Evolutionary conservation across 2,113 vertebrate genomes (phyloP), one percentile per base, ranked within the genome.

Genomic region (Nerophis lumbriciformis): DNA sequence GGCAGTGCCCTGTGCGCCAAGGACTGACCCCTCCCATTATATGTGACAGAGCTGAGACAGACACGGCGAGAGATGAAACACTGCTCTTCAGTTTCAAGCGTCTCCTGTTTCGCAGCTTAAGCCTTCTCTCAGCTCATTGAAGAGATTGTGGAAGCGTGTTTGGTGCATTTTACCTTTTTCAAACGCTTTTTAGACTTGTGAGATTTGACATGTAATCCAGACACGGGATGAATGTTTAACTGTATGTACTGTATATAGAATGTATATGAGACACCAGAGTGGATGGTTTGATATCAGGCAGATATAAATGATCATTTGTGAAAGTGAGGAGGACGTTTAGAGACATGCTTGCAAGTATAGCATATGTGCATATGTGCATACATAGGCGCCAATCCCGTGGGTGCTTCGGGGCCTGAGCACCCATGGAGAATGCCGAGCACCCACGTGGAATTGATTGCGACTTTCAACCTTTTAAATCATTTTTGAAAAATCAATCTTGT

Each of bases 61-160:
- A 84, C 80, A 72, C 37, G 44, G 50, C n/a, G 53, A 74, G 80
- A 86, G 76, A 86, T 82, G 76, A 81, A 86, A 83, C 81, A 75
- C 76, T 71, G 68, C 76, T 76, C 79, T 75, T 79, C 82, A 53
- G 79, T 84, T 85, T 83, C 80, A 81, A 81, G 78, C 79, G 53
- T 80, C 79, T 86, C 67, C 64, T 71, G 59, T 83, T 85, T 77
- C 80, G 77, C 69, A 58, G 65, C 71, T 58, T 37, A 44, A 69
- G 38, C 65, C 51, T 57, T 49, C 28, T 61, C 53, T 51, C 14
- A 4, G 61, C 63, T 66, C 44, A 38, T 36, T 53, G 45, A n/a
- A 61, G 68, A 67, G 59, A 72, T n/a, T 49, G 53, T 65, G 9
- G 48, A 63, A 68, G 44, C 13, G 61, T 42, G 39, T 42, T 42